Percentiles rank a stretch among this genome's conserved stretches.
These are phyloP conservation scores for Drosophila gunungcola DNA, from an alignment of 1,140 invertebrate genomes.

Conservation along the genomic window DNA sequence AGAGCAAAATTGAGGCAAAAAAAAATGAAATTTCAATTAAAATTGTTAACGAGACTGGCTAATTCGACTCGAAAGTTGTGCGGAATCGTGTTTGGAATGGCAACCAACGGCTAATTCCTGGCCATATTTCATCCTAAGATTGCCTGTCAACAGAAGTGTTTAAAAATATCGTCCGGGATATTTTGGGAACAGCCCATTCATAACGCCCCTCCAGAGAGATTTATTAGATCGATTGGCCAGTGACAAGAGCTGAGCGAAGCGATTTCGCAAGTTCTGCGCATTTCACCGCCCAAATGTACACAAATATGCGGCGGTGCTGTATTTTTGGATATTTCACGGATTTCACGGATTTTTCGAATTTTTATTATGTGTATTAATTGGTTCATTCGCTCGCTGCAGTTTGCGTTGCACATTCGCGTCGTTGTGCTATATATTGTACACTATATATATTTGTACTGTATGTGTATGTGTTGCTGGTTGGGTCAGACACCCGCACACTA, in stretches of 20 bases:
- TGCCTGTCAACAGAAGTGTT: constrained; percentile 44
- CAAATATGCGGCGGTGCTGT: constrained; percentile 19
- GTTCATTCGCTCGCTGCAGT: constrained; percentile 45
- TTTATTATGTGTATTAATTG: constrained; percentile 59
- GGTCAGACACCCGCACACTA: constrained; percentile 46
- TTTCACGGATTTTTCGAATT: constrained; percentile 40
- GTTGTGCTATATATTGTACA: constrained; percentile 13
- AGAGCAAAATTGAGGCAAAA: background rate
- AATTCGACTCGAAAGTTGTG: constrained; percentile 34
- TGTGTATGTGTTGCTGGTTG: constrained; percentile 22
- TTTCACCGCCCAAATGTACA: constrained; percentile 36
- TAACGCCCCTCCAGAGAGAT: constrained; percentile 47
- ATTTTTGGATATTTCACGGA: constrained; percentile 46
- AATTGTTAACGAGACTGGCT: constrained; percentile 42
- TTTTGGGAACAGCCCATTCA: constrained; percentile 42
- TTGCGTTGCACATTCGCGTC: constrained; percentile 24
- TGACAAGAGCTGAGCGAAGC: constrained; percentile 41
- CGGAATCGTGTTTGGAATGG: constrained; percentile 24
- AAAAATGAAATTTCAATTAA: constrained; percentile 51
- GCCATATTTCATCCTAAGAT: constrained; percentile 48
- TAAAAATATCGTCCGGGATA: constrained; percentile 38
- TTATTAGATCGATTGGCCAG: constrained; percentile 49
- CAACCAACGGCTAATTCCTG: constrained; percentile 27
- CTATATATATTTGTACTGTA: constrained; percentile 2
- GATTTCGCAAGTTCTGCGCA: constrained; percentile 29